Base-by-base conservation (phyloP, 2,797 vertebrate genomes). In the Otolemur crassicaudatus region DNA sequence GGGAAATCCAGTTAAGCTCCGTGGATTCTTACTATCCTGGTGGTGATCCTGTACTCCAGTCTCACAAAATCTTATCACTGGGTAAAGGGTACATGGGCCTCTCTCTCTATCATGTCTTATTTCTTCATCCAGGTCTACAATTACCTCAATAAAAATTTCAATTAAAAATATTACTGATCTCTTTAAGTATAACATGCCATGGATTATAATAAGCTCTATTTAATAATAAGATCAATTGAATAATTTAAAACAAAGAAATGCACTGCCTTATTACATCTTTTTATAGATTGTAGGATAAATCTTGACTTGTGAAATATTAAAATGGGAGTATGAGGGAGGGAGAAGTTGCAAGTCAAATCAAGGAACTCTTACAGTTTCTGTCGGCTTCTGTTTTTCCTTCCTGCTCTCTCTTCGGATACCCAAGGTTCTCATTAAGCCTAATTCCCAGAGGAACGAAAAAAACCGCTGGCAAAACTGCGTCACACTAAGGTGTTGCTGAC, bases 291-390 rank as follows among this genome's bases (percentile, higher is more conserved):
- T 49, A 90, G 80, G 49, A 77, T 79, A 93, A 92, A 90, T 88
- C 31, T 76, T 85, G 84, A 91, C 61, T 91, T 95, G 67, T 94
- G 94, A 92, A 95, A 93, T 85, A 94, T 87, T 97, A 94, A 95
- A 96, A 56, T 96, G 58, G 43, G 19, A 29, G 6, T 73, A 25
- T 63, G 79, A 94, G 49, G 40, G 56, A 95, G 49, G 82, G 58
- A 92, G 43, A 96, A 86, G 93, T 94, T 77, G 31, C 12, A 92
- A 84, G 61, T 75, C 83, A 92, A 92, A 94, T 84, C 80, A 94
- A 90, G 79, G 73, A 91, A 76, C 87, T 82, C 60, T 5, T 4
- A 89, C 76, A 25, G 60, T 82, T 91, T 93, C 29, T 91, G 70
- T 20, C 7, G 43, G 20, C 49, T 91, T 96, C 76, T 87, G 29